Evolutionary conservation across 2,797 vertebrate species (phyloP).

Genomic region (Sardinella longiceps): DNA sequence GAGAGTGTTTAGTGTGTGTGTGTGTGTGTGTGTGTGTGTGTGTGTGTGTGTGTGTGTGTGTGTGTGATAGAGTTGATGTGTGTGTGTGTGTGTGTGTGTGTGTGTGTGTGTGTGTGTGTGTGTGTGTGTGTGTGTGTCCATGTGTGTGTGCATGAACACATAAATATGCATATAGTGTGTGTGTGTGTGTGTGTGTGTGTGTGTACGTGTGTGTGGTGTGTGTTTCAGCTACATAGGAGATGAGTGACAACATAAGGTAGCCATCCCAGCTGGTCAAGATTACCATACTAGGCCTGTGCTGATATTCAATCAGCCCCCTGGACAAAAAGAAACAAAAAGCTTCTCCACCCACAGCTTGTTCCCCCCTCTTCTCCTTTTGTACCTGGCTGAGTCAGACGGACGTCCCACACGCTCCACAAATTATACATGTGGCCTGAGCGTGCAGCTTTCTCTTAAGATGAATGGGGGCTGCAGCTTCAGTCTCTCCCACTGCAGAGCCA

Average conservation of each 20-base stretch:
- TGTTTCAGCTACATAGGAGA: neutral
- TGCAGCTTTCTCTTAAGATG: conserved; percentile 3
- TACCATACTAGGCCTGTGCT: neutral
- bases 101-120: neutral
- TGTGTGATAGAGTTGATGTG: neutral
- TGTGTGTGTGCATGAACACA: neutral
- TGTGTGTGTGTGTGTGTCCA: neutral
- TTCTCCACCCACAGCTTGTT: neutral
- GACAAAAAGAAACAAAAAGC: neutral
- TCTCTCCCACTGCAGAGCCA: neutral
- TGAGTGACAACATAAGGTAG: neutral
- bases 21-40: neutral
- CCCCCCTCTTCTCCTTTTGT: neutral
- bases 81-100: neutral
- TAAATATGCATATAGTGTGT: neutral
- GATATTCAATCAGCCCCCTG: neutral
- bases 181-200: neutral
- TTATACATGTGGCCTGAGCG: conserved; percentile 3
- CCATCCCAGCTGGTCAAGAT: neutral
- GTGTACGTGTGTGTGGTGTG: neutral
- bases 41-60: conserved; percentile 1
- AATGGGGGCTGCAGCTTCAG: neutral
- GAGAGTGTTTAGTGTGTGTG: neutral
- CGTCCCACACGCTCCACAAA: conserved; percentile 5
- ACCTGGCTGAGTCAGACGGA: neutral